phyloP scores from a whole-genome alignment of 1,140 invertebrate species.

The Leptopilina clavipes region DNA sequence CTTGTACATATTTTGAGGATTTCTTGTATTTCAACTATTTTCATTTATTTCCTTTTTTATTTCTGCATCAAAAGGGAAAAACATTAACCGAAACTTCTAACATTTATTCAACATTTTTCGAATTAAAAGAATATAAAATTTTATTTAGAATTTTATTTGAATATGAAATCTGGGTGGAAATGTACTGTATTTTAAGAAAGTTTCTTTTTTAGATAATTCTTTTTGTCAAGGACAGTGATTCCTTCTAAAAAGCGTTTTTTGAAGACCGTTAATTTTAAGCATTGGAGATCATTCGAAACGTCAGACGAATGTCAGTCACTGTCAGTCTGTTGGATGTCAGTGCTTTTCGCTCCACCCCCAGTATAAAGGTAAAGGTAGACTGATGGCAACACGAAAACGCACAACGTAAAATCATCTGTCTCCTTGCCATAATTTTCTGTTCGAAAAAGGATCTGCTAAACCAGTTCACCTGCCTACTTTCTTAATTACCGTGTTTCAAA shows the following conservation, averaged over 20 bases:
- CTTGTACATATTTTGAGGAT: too few species aligned
- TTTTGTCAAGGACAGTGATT: constrained; percentile 5
- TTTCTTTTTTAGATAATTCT: neutral
- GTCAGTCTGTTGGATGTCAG: constrained; percentile 53
- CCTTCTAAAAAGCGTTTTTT: constrained; percentile 36
- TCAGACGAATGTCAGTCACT: constrained; percentile 67
- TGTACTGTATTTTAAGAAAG: neutral
- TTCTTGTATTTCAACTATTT: neutral
- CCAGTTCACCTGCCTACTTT: constrained; percentile 1
- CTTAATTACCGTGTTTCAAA: constrained; percentile 23
- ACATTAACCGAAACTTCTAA: too few species aligned
- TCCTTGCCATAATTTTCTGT: constrained; percentile 21
- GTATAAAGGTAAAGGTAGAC: neutral
- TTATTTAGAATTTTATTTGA: neutral
- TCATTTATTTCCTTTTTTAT: neutral
- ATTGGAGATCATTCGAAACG: constrained; percentile 69
- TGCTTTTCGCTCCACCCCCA: constrained; percentile 33
- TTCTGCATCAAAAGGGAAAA: neutral
- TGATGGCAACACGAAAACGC: constrained; percentile 30
- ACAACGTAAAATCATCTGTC: constrained; percentile 12
- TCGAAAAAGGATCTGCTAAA: neutral
- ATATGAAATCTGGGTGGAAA: neutral
- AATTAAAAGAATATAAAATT: neutral
- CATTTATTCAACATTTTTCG: neutral
- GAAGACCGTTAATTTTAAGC: constrained; percentile 60